Evolutionary conservation across 1,140 invertebrate genomes (phyloP).

Genomic region (roundworm (Caenorhabditis elegans)): WBcel235 BX284603.4:12572501-12573000

Average conservation of each 20-base stretch:
- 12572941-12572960: too few relatives aligned
- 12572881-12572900: too few relatives aligned
- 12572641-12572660: not conserved
- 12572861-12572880: not conserved
- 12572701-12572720: not conserved
- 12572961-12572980: too few relatives aligned
- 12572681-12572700: not conserved
- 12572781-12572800: not conserved
- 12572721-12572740: constrained; percentile 1
- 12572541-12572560: too few relatives aligned
- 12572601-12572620: too few relatives aligned
- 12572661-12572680: not conserved
- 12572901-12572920: too few relatives aligned
- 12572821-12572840: constrained; percentile 24
- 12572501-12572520: too few relatives aligned
- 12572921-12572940: too few relatives aligned
- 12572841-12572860: not conserved
- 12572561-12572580: too few relatives aligned
- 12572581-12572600: too few relatives aligned
- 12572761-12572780: not conserved
- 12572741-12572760: not conserved
- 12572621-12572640: not conserved
- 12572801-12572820: not conserved
- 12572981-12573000: too few relatives aligned
- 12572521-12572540: too few relatives aligned